Conservation (phyloP, 1,140 invertebrate species). For the Agrilus planipennis region DNA sequence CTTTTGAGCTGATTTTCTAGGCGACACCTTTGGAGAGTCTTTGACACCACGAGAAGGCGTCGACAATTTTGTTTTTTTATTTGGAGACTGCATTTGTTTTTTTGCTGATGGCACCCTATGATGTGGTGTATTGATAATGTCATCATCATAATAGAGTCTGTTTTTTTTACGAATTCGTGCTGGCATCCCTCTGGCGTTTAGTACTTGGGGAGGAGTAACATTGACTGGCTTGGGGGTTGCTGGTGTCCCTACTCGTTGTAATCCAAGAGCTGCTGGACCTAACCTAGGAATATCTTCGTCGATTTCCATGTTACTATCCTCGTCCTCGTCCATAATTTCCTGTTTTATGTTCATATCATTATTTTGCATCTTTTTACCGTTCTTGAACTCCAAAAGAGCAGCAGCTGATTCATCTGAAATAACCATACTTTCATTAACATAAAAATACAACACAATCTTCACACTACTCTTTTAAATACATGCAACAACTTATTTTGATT, state of each 20-base stretch:
- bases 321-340: slow-evolving; percentile 48
- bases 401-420: slow-evolving; percentile 40
- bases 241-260: slow-evolving; percentile 64
- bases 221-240: slow-evolving; percentile 56
- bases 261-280: slow-evolving; percentile 60
- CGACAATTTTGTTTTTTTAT: slow-evolving; percentile 36
- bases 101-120: slow-evolving; percentile 52
- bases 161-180: slow-evolving; percentile 84
- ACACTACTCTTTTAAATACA: too few relatives aligned
- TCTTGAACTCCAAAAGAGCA: slow-evolving; percentile 42
- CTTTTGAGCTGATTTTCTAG: slow-evolving; percentile 11
- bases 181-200: slow-evolving; percentile 79
- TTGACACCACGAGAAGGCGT: slow-evolving; percentile 35
- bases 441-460: background rate
- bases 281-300: slow-evolving; percentile 54
- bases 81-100: slow-evolving; percentile 40
- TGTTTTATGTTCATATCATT: slow-evolving; percentile 41
- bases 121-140: slow-evolving; percentile 71
- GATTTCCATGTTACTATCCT: slow-evolving; percentile 45
- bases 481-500: too few relatives aligned
- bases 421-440: too few relatives aligned
- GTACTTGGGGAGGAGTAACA: slow-evolving; percentile 55
- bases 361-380: slow-evolving; percentile 37
- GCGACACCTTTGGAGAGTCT: slow-evolving; percentile 9
- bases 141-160: slow-evolving; percentile 81